Evolutionary conservation across 1,140 invertebrate species (phyloP), one percentile per base, ranked within the genome.

Genomic region (Pseudomyrmex dendroicus): DNA sequence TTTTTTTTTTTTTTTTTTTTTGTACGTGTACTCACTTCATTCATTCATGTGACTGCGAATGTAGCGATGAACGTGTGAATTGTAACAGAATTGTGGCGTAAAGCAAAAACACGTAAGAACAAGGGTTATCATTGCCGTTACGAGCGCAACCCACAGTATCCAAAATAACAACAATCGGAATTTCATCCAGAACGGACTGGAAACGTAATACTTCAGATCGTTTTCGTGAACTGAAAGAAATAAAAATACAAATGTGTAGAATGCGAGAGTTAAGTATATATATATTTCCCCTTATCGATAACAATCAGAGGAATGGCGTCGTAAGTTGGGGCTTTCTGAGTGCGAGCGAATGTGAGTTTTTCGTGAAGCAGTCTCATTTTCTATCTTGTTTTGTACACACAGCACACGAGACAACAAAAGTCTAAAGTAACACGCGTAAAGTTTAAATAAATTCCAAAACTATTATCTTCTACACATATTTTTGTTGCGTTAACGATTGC

Each of bases 91-190:
- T 80, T 20, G 66, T 17, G 54, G 44, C 17, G 12, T 80, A 7
- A 72, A 72, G 7, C 66, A 80, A 61, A 80, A 80, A 13, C 50
- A 70, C 7, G 22, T 59, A 22, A 72, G 8, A 50, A 80, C 10
- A 17, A 10, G 20, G 12, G 70, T 68, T 48, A 61, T 59, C 5
- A 80, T 50, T 1, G 76, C 54, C 15, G 50, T 35, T 61, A 80
- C 50, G 8, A 80, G 59, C 13, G 13, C 7, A 72, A 8, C n/a
- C 76, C 66, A 80, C 8, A 80, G 50, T 48, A 15, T 61, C 76
- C 66, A 80, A 70, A 80, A 80, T 80, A 80, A 50, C 48, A 80
- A 50, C 59, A 80, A 70, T 10, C 76, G 66, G 0, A 70, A 72
- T 35, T 70, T 80, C 66, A 80, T 80, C 44, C 76, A 80, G 50